phyloP scores from a whole-genome alignment of 2,888 invertebrate species.

The Bombylius discolor region DNA sequence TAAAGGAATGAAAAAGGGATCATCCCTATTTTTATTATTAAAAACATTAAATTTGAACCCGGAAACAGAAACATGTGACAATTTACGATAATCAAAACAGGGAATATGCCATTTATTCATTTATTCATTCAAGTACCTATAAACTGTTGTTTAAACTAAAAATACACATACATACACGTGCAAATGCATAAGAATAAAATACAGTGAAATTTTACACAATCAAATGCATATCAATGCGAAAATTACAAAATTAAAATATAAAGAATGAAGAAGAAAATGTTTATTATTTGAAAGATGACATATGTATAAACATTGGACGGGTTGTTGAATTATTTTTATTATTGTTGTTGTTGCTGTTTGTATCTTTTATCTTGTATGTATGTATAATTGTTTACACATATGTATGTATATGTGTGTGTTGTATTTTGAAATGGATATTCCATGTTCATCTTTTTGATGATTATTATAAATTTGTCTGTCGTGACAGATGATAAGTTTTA shows the following conservation, averaged over 20 bases:
- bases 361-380: too few relatives aligned
- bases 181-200: background rate
- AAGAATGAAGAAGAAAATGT: background rate
- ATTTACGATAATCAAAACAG: background rate
- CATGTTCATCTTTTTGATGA: conserved; percentile 3
- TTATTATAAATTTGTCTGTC: background rate
- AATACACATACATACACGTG: background rate
- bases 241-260: background rate
- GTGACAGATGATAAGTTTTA: background rate
- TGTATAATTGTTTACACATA: too few relatives aligned
- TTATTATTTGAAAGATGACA: conserved; percentile 14
- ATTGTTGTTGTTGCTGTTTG: too few relatives aligned
- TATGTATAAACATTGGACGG: conserved; percentile 9
- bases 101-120: background rate
- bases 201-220: too few relatives aligned
- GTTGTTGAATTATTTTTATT: too few relatives aligned
- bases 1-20: background rate
- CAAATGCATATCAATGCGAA: too few relatives aligned
- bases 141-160: background rate
- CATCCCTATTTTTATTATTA: background rate
- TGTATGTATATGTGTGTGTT: background rate
- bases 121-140: too few relatives aligned
- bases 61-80: background rate
- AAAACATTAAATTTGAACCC: background rate
- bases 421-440: conserved; percentile 6